Percentiles rank a stretch among this genome's conserved stretches.
Conservation (phyloP, 2,888 invertebrate species). For the Eudasyphora cyanicolor region DNA sequence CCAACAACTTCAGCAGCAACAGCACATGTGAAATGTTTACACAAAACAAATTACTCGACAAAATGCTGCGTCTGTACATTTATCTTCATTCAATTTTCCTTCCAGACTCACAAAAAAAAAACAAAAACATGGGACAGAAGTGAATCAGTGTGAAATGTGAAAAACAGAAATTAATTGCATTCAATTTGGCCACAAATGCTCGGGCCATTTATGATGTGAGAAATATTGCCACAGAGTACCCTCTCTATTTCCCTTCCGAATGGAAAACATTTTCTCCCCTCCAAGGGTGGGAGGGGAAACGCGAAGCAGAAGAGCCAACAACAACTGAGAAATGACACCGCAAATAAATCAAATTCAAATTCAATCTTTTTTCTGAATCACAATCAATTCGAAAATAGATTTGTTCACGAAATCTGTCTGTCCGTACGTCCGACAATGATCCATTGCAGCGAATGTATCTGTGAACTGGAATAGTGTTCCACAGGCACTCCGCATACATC, state of each 20-base stretch:
- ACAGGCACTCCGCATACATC: conserved; percentile 5
- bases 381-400: conserved; percentile 41
- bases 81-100: conserved; percentile 47
- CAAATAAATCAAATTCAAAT: conserved; percentile 54
- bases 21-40: conserved; percentile 48
- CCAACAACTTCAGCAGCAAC: conserved; percentile 22
- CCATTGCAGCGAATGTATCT: conserved; percentile 39
- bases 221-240: neutral
- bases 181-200: conserved; percentile 59
- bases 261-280: conserved; percentile 36
- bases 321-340: conserved; percentile 31
- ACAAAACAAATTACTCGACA: conserved; percentile 64
- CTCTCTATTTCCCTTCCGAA: neutral
- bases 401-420: conserved; percentile 16
- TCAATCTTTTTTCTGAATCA: conserved; percentile 43
- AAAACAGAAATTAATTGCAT: conserved; percentile 60
- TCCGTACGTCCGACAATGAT: neutral
- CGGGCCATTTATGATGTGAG: conserved; percentile 30
- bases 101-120: too few species aligned
- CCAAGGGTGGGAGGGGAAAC: neutral
- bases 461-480: conserved; percentile 4
- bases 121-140: neutral
- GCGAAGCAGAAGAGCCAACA: neutral
- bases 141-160: conserved; percentile 39
- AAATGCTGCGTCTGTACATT: conserved; percentile 53